Evolutionary conservation across 2,113 vertebrate species (phyloP), one percentile per base, ranked within the genome.

Genomic region (Sylvilagus bachmani): DNA sequence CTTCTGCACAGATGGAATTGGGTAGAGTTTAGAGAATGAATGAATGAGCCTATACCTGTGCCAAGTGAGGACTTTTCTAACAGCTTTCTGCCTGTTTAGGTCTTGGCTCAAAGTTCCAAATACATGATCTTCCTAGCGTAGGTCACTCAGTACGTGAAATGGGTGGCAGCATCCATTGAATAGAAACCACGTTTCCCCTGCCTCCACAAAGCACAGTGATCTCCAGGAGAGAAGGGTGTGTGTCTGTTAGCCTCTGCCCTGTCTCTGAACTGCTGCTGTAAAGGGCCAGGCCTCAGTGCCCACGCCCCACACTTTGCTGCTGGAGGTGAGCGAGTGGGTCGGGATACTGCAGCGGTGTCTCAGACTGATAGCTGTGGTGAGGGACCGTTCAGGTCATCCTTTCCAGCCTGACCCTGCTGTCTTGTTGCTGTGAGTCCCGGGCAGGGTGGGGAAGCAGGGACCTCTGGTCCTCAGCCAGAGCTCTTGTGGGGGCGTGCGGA

Each of bases 1-100:
- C 44, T 97, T 93, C 9, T 44, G 1, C 16, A 33, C 95, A 84
- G 84, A 87, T 90, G 73, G 71, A 31, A 66, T 49, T 70, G 87
- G 75, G 64, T 85, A 70, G 92, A 81, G 84, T 90, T 58, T 24
- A 86, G 44, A 84, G 53, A 87, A 86, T 36, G 44, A 44, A 44
- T 44, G 90, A 83, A 33, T n/a, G 66, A 33, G 88, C 74, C 5
- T 58, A 92, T 78, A 33, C 87, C 77, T 86, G 64, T 84, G 71
- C 86, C 61, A 14, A 79, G 61, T 24, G 67, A 90, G 80, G 55
- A 12, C 1, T 79, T 86, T 33, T 61, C 29, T 90, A 29, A 58
- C 36, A 75, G 1, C 38, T 93, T 73, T 51, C 69, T 86, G 90
- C 61, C 36, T 14, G 25, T 55, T 79, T 66, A 82, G 82, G 62